Conservation (phyloP, 1,140 invertebrate genomes). For the Lucilia cuprina region DNA sequence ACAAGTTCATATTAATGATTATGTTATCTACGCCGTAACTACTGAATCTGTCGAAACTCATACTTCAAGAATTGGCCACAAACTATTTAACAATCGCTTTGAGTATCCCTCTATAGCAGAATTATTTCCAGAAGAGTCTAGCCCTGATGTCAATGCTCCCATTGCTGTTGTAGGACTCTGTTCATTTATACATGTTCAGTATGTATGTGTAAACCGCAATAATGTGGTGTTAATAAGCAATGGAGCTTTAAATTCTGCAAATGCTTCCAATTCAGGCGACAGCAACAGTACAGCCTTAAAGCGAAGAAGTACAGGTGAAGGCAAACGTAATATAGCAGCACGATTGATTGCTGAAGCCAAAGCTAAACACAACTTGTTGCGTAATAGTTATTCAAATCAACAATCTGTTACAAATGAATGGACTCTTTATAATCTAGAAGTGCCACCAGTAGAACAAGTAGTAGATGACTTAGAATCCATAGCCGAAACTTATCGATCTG, state of each 20-base stretch:
- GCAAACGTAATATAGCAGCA: constrained; percentile 55
- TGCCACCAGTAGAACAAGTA: constrained; percentile 69
- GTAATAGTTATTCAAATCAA: constrained; percentile 46
- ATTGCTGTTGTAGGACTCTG: constrained; percentile 76
- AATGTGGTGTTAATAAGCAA: constrained; percentile 73
- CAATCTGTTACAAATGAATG: constrained; percentile 65
- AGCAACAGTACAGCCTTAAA: constrained; percentile 50
- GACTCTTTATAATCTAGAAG: constrained; percentile 73
- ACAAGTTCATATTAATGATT: constrained; percentile 72
- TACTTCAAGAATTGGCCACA: constrained; percentile 72
- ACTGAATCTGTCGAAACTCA: constrained; percentile 81
- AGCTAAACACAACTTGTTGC: constrained; percentile 56
- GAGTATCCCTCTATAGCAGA: constrained; percentile 55
- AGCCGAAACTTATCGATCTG: constrained; percentile 69
- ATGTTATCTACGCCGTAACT: constrained; percentile 77
- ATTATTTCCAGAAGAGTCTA: constrained; percentile 63
- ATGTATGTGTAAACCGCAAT: constrained; percentile 69
- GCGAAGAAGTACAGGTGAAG: constrained; percentile 50
- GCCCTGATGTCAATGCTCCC: constrained; percentile 69
- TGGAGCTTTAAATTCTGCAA: constrained; percentile 31
- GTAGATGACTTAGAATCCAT: constrained; percentile 73
- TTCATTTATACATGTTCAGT: constrained; percentile 76
- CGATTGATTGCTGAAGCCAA: constrained; percentile 55
- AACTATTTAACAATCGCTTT: constrained; percentile 62
- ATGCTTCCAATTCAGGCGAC: constrained; percentile 3